Evolutionary conservation across 2,113 vertebrate genomes (phyloP), one percentile per base, ranked within the genome.

Genomic region (Gambusia holbrooki): DNA sequence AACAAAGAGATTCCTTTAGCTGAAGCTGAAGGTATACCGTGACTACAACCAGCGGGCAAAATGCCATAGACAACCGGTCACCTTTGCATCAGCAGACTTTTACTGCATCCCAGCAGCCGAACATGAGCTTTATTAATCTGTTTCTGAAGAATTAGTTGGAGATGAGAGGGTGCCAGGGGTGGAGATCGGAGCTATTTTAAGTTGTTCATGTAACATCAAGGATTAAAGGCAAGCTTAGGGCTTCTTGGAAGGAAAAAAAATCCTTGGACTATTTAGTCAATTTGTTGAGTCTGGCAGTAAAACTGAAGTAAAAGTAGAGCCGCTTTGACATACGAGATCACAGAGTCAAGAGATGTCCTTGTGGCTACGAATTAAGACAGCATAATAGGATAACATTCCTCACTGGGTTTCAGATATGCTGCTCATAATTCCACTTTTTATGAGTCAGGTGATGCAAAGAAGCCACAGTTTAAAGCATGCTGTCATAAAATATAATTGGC

Each of bases 161-260:
- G 61, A 73, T 35, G 10, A 65, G 3, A 77, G 71, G 76, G 84
- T 29, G 77, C 68, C 54, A 40, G 30, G 72, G 77, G 72, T 73
- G 80, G 85, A 85, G 86, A 87, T 84, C 87, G 77, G 66, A 69
- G 72, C 80, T 88, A 90, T 93, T 92, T 89, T 81, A 75, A 83
- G 87, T 79, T 78, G 63, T 87, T 86, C 84, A 58, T 88, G 81
- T 89, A 89, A 91, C 87, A 86, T 90, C 86, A 79, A 84, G 88
- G 84, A 91, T 92, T 91, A 88, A 87, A 89, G 77, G 75, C 65
- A 80, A 63, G 81, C 84, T 86, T 70, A 76, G 74, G 82, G 84
- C 79, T 89, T 89, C 86, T 84, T 89, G 71, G 84, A 90, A 75
- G 74, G 66, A 64, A 83, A 87, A 28, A 69, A 66, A 84, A 87